Percentiles rank a stretch among this genome's conserved stretches.
These are phyloP conservation scores for Habropoda laboriosa DNA, from an alignment of 1,140 invertebrate genomes.

Conservation along the genomic window DNA sequence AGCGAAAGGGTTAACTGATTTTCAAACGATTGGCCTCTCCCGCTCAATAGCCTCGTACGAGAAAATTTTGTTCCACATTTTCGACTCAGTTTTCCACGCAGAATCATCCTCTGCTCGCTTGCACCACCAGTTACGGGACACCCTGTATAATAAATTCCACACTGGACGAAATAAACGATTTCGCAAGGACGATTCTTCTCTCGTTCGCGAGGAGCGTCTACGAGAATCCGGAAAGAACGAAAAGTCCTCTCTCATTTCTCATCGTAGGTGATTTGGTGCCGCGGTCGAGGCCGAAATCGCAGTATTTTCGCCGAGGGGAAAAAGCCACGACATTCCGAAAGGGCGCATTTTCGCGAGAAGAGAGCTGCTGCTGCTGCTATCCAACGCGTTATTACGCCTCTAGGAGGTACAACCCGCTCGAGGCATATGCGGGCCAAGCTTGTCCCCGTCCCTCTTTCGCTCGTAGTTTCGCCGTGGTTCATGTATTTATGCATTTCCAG, in stretches of 20 bases:
- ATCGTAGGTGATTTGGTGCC: conserved; percentile 15
- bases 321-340: conserved; percentile 69
- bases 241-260: conserved; percentile 49
- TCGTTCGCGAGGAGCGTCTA: background rate
- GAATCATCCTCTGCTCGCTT: no score
- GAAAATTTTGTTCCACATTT: no score
- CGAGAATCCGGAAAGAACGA: background rate
- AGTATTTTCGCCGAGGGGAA: conserved; percentile 63
- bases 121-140: no score
- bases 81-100: no score
- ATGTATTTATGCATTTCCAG: conserved; percentile 81
- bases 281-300: conserved; percentile 32
- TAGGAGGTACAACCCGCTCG: conserved; percentile 68
- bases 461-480: conserved; percentile 70
- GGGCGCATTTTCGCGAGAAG: conserved; percentile 74
- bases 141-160: background rate
- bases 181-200: background rate
- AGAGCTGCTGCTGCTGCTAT: conserved; percentile 64
- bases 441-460: conserved; percentile 67
- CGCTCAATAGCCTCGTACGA: no score
- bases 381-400: conserved; percentile 77
- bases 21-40: no score
- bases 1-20: no score
- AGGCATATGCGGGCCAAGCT: conserved; percentile 75
- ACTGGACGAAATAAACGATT: background rate